Percentiles rank a stretch among this genome's conserved stretches.
These are phyloP conservation scores for Drosophila anomalata DNA, from an alignment of 2,888 invertebrate species.

Conservation along the genomic window DNA sequence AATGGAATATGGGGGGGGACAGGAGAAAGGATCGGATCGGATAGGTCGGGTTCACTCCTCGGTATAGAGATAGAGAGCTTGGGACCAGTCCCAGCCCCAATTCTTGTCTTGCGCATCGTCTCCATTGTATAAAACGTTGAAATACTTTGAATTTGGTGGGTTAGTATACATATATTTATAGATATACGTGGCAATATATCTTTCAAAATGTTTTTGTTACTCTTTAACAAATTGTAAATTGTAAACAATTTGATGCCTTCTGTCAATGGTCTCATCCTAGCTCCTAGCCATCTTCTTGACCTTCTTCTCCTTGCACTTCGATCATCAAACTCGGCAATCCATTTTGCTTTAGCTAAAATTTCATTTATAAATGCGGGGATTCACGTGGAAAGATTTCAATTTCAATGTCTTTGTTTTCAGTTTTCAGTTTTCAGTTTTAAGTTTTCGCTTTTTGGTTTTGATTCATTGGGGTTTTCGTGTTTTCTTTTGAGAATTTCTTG, in stretches of 20 bases:
- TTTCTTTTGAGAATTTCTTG: conserved; percentile 17
- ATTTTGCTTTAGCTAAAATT: conserved; percentile 23
- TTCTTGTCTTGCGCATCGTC: conserved; percentile 28
- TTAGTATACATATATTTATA: conserved; percentile 76
- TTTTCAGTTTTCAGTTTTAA: conserved; percentile 5
- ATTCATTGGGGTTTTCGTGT: conserved; percentile 4
- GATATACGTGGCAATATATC: conserved; percentile 63
- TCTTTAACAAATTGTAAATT: conserved; percentile 54
- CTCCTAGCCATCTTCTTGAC: conserved; percentile 5
- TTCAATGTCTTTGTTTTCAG: conserved; percentile 11
- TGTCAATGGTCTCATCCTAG: conserved; percentile 12
- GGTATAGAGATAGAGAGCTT: background rate
- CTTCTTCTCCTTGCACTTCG: background rate
- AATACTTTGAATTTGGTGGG: conserved; percentile 81
- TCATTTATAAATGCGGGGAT: conserved; percentile 57
- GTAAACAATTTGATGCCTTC: conserved; percentile 56
- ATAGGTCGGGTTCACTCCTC: background rate
- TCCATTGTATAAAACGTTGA: conserved; percentile 72
- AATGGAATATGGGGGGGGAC: conserved; percentile 5
- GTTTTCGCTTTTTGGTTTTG: background rate
- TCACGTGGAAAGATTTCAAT: conserved; percentile 36
- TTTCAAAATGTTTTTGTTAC: conserved; percentile 69
- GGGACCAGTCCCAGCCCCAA: background rate
- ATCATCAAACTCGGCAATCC: conserved; percentile 1
- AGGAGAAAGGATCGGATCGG: background rate